A percentile compares a stretch with the other conserved stretches of the same genome.
These are phyloP conservation scores for Antheraea mylitta DNA, from an alignment of 1,140 invertebrate species.

Conservation along the genomic window DNA sequence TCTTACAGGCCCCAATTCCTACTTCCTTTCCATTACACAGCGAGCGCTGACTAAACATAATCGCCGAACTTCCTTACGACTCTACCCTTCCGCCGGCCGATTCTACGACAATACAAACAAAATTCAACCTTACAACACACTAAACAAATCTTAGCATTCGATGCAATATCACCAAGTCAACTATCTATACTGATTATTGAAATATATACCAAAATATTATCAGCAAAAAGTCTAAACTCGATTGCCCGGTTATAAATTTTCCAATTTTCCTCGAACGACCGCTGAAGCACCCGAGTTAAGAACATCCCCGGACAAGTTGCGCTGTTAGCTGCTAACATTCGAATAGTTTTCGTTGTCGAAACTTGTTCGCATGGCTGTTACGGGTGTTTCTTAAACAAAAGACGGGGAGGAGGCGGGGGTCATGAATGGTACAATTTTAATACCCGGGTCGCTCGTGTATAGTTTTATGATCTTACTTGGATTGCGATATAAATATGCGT, in stretches of 20 bases:
- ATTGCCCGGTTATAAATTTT: constrained; percentile 35
- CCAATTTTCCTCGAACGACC: constrained; percentile 72
- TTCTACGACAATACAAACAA: constrained; percentile 33
- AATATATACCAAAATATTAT: constrained; percentile 30
- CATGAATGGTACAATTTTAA: constrained; percentile 70
- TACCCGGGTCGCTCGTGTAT: constrained; percentile 59
- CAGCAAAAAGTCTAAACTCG: constrained; percentile 36
- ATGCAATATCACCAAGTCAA: constrained; percentile 29
- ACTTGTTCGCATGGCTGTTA: constrained; percentile 67
- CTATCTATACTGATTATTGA: constrained; percentile 20
- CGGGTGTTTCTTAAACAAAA: constrained; percentile 70
- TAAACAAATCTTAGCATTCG: constrained; percentile 23
- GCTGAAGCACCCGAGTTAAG: constrained; percentile 72
- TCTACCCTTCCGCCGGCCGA: constrained; percentile 71
- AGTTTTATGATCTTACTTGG: constrained; percentile 77
- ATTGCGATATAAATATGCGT: constrained; percentile 63
- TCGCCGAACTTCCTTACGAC: constrained; percentile 77
- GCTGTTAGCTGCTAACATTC: constrained; percentile 65
- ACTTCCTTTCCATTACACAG: constrained; percentile 78
- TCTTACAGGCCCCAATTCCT: constrained; percentile 76
- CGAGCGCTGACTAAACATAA: constrained; percentile 76
- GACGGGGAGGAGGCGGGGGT: constrained; percentile 57
- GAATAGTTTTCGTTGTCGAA: constrained; percentile 67
- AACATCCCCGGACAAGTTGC: constrained; percentile 71
- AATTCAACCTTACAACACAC: constrained; percentile 25